These are phyloP conservation scores for Ageneiosus marmoratus DNA, from an alignment of 2,113 vertebrate genomes.

Conservation along the genomic window DNA sequence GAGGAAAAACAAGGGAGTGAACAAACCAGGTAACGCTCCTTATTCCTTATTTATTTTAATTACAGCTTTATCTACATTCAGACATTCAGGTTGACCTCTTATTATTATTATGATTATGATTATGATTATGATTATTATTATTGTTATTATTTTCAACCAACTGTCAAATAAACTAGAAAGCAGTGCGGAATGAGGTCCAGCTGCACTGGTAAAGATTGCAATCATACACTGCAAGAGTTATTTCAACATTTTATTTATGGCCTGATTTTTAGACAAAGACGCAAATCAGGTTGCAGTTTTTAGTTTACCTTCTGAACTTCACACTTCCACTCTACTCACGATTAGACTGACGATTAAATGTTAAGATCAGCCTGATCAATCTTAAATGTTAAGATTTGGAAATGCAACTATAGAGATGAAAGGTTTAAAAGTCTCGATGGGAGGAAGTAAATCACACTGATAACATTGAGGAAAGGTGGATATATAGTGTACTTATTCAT, in stretches of 20 bases:
- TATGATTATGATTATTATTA: neutral
- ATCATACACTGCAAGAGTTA: neutral
- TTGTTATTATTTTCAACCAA: neutral
- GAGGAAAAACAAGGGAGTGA: slow-evolving; percentile 51
- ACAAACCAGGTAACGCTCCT: slow-evolving; percentile 21
- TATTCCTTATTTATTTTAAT: no score
- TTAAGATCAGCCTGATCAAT: no score
- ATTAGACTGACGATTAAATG: no score
- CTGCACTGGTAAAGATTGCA: no score
- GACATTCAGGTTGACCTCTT: neutral
- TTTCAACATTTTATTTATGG: neutral
- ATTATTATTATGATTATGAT: neutral
- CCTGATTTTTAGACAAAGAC: neutral
- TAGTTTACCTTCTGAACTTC: neutral
- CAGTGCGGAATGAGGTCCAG: neutral
- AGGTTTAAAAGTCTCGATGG: neutral
- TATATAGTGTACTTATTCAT: neutral
- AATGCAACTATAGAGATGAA: neutral
- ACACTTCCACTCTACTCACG: no score
- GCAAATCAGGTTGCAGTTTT: neutral
- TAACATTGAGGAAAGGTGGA: neutral
- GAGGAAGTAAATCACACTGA: no score
- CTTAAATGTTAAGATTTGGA: neutral
- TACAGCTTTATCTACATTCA: no score
- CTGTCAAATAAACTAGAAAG: neutral